phyloP scores from a whole-genome alignment of 2,888 invertebrate genomes.

The Mellilla xanthometata region DNA sequence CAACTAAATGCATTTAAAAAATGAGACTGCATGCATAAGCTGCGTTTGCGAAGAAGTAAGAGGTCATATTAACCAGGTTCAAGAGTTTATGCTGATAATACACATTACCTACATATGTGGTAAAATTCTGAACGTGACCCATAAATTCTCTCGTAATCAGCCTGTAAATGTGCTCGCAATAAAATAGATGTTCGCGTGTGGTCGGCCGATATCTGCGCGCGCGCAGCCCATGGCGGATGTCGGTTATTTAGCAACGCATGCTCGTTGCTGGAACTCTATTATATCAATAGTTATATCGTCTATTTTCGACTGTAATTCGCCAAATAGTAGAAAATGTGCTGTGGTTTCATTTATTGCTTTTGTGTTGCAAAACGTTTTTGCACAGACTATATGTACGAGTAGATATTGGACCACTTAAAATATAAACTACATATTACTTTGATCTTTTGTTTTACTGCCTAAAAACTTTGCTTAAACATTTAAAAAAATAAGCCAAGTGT shows the following conservation, averaged over 20 bases:
- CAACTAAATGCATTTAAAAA: too few species aligned
- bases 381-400: too few species aligned
- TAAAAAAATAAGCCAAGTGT: background rate
- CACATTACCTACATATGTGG: too few species aligned
- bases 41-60: too few species aligned
- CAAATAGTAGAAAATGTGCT: background rate
- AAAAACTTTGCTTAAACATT: too few species aligned
- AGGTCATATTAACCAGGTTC: too few species aligned
- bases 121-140: conserved; percentile 25
- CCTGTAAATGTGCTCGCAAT: conserved; percentile 33
- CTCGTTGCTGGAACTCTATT: conserved; percentile 31
- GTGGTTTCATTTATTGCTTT: background rate
- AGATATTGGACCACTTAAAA: too few species aligned
- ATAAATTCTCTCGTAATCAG: conserved; percentile 20
- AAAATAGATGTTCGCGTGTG: conserved; percentile 53
- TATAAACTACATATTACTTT: too few species aligned
- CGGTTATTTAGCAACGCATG: conserved; percentile 57
- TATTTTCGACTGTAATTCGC: background rate
- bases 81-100: too few species aligned
- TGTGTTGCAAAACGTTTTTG: too few species aligned
- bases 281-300: conserved; percentile 9
- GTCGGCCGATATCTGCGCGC: conserved; percentile 38
- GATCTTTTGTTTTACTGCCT: too few species aligned
- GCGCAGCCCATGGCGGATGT: conserved; percentile 53
- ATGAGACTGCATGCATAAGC: too few species aligned